Evolutionary conservation across 1,140 invertebrate species (phyloP), one percentile per base, ranked within the genome.

Genomic region (Bemisia tabaci): DNA sequence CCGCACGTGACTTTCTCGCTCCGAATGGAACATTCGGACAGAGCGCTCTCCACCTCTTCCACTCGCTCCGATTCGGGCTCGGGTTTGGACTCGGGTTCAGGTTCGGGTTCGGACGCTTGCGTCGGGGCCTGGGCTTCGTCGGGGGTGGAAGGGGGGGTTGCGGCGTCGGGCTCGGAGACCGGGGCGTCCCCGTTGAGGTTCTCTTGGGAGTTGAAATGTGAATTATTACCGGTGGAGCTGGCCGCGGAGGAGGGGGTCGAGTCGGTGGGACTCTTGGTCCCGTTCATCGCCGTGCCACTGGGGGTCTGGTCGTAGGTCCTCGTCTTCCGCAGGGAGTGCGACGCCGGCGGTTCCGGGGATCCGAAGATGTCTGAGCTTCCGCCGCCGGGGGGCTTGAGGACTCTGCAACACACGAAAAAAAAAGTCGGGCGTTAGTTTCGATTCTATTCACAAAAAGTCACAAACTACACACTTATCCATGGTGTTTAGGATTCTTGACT

Each of bases 301-400:
- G 64, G 60, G 2, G 33, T 23, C 22, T 65, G 65, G 24, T 76
- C 74, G 59, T 78, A 74, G 5, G 77, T 77, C 69, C 75, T 77
- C 27, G 72, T 73, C 60, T 75, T 73, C 24, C 78, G 76, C 2
- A 71, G 71, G 2, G 70, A 48, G 33, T 48, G 33, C 12, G 5
- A 75, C 67, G 58, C 61, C 61, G 39, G 23, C 9, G 48, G 48
- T 24, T 60, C 68, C 17, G 63, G 26, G 1, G 66, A 70, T 23
- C 82, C 83, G 73, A 86, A 85, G 68, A 85, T 84, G 74, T 85
- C 83, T 72, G 82, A 84, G 70, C 79, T 82, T 5, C 82, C 84
- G 68, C 84, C 84, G 64, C 85, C 85, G 62, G 84, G 84, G n/a
- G 84, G 85, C 73, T 83, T 84, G 71, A 85, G 72, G 24, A 86